Percentiles rank a stretch among this genome's conserved stretches.
Evolutionary conservation across 1,140 invertebrate genomes (phyloP).

Genomic region (Protaetia brevitarsis): DNA sequence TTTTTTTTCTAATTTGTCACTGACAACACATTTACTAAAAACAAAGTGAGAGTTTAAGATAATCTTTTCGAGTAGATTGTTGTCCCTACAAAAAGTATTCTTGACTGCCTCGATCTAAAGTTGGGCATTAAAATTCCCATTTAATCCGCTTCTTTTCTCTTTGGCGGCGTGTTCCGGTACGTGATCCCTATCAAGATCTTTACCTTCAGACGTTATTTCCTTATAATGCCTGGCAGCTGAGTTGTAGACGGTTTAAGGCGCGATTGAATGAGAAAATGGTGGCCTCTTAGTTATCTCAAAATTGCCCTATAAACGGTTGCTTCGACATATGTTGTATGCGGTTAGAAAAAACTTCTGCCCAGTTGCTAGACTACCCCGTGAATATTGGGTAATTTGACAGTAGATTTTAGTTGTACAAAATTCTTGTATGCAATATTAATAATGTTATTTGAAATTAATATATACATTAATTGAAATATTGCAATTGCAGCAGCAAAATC

Average conservation of each 20-base stretch:
- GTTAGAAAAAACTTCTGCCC: neutral
- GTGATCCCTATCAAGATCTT: neutral
- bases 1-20: too few relatives aligned
- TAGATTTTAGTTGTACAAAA: neutral
- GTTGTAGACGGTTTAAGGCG: neutral
- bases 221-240: neutral
- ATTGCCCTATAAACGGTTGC: neutral
- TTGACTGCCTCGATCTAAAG: neutral
- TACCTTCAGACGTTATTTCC: neutral
- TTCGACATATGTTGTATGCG: neutral
- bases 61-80: too few relatives aligned
- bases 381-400: neutral
- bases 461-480: too few relatives aligned
- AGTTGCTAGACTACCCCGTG: neutral
- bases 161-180: neutral
- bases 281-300: neutral
- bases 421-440: too few relatives aligned
- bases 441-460: too few relatives aligned
- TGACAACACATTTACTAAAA: too few relatives aligned
- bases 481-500: too few relatives aligned
- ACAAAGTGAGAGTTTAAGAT: too few relatives aligned
- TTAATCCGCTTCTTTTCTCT: neutral
- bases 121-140: neutral
- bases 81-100: too few relatives aligned
- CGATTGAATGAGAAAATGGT: slow-evolving; percentile 16